A percentile compares a stretch with the other conserved stretches of the same genome.
Evolutionary conservation across 2,888 invertebrate species (phyloP).

Genomic region (Chaetoderma sp.): DNA sequence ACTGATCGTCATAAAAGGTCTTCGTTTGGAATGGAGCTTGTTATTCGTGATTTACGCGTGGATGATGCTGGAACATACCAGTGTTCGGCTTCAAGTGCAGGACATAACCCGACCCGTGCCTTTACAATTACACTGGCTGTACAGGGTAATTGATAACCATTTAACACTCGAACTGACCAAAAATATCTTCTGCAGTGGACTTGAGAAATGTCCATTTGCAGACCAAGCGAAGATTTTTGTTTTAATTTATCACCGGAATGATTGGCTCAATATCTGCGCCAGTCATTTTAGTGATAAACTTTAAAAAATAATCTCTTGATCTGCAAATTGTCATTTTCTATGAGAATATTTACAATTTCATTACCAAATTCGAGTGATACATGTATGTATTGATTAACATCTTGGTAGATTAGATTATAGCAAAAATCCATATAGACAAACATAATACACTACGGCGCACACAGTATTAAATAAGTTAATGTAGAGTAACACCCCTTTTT

Average conservation of each 20-base stretch:
- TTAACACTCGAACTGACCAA: neutral
- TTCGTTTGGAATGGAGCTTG: conserved; percentile 89
- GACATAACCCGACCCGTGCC: conserved; percentile 54
- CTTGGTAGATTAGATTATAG: neutral
- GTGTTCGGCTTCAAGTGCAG: conserved; percentile 75
- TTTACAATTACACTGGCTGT: conserved; percentile 67
- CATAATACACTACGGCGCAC: too few relatives aligned
- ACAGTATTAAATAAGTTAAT: too few relatives aligned
- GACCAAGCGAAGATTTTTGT: too few relatives aligned
- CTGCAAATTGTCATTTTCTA: too few relatives aligned
- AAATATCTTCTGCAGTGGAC: too few relatives aligned
- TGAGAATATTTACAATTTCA: too few relatives aligned
- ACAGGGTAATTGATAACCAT: conserved; percentile 62
- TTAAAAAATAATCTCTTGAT: too few relatives aligned
- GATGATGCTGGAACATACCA: conserved; percentile 93
- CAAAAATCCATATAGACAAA: neutral
- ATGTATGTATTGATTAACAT: neutral
- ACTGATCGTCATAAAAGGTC: neutral
- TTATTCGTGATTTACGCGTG: conserved; percentile 48
- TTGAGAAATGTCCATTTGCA: too few relatives aligned
- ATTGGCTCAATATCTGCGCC: too few relatives aligned
- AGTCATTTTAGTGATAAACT: too few relatives aligned
- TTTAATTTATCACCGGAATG: too few relatives aligned
- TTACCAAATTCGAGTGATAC: conserved; percentile 5
- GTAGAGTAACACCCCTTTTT: too few relatives aligned